phyloP scores from a whole-genome alignment of 2,113 vertebrate genomes.

The Sakesphorus luctuosus region DNA sequence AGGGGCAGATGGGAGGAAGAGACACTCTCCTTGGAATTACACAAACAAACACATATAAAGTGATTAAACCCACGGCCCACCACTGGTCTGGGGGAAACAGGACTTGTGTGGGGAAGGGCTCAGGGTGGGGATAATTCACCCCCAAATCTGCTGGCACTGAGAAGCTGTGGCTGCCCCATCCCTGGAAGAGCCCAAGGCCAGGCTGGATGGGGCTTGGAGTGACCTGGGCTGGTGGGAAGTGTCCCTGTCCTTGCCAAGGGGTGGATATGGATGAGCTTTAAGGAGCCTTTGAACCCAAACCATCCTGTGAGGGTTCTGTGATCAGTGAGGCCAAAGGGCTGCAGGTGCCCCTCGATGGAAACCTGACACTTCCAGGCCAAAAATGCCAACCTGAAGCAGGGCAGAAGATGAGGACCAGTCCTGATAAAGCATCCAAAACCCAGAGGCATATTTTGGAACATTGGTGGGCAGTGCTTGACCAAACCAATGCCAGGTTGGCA shows the following conservation, averaged over 20 bases:
- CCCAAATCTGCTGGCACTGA: background rate
- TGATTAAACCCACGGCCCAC: slow-evolving; percentile 59
- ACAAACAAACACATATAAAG: slow-evolving; percentile 69
- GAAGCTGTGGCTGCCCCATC: background rate
- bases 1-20: slow-evolving; percentile 75
- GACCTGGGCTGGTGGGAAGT: rapidly evolving
- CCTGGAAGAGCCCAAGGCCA: background rate
- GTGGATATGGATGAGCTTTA: background rate
- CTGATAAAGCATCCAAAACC: rapidly evolving
- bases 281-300: background rate
- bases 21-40: slow-evolving; percentile 59
- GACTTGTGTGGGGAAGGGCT: no score
- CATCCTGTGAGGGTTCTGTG: background rate
- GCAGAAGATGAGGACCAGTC: rapidly evolving
- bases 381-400: background rate
- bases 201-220: rapidly evolving
- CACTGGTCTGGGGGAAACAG: background rate
- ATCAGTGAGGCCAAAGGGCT: background rate
- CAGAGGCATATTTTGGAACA: rapidly evolving
- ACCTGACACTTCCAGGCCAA: background rate
- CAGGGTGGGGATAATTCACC: background rate
- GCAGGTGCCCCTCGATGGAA: rapidly evolving
- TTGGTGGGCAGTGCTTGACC: rapidly evolving
- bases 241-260: background rate
- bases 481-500: rapidly evolving